A percentile compares a stretch with the other conserved stretches of the same genome.
These are phyloP conservation scores for Drosophila formosana DNA, from an alignment of 2,888 invertebrate species.

Conservation along the genomic window DNA sequence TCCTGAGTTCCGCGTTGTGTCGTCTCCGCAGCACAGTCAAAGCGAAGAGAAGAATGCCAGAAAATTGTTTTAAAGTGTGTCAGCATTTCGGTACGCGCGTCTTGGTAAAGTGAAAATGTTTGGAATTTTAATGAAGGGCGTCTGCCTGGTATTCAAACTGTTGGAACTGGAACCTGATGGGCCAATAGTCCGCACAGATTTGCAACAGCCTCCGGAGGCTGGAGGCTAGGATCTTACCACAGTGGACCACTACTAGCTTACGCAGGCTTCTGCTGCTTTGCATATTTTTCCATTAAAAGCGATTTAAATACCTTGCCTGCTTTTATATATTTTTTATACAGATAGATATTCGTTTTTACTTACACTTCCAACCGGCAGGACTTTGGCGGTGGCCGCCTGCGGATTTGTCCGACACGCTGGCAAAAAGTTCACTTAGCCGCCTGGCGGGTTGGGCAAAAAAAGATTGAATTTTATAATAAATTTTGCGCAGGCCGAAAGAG, in stretches of 20 bases:
- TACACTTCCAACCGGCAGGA: constrained; percentile 27
- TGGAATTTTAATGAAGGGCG: constrained; percentile 77
- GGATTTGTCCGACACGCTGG: constrained; percentile 60
- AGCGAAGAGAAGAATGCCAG: constrained; percentile 41
- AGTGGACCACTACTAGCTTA: constrained; percentile 55
- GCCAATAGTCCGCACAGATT: constrained; percentile 70
- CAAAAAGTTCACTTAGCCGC: constrained; percentile 54
- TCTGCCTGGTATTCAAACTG: constrained; percentile 16
- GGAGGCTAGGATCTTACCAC: constrained; percentile 19
- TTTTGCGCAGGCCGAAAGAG: constrained; percentile 59
- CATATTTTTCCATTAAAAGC: constrained; percentile 80
- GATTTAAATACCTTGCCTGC: constrained; percentile 73
- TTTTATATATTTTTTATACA: constrained; percentile 43
- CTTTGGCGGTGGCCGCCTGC: constrained; percentile 33
- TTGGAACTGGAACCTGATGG: constrained; percentile 34
- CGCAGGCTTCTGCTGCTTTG: constrained; percentile 67
- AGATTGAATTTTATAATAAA: constrained; percentile 78
- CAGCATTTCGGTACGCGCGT: constrained; percentile 68
- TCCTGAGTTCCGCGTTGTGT: background rate
- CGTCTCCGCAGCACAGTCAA: constrained; percentile 22
- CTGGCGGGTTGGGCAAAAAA: constrained; percentile 13
- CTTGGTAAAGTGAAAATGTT: constrained; percentile 72
- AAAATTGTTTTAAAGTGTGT: constrained; percentile 82
- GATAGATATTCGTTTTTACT: constrained; percentile 30
- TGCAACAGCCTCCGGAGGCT: constrained; percentile 44